A percentile compares a stretch with the other conserved stretches of the same genome.
These are phyloP conservation scores for Epizoanthus scotinus DNA, from an alignment of 92 coral and sea anemone genomes.

Conservation along the genomic window DNA sequence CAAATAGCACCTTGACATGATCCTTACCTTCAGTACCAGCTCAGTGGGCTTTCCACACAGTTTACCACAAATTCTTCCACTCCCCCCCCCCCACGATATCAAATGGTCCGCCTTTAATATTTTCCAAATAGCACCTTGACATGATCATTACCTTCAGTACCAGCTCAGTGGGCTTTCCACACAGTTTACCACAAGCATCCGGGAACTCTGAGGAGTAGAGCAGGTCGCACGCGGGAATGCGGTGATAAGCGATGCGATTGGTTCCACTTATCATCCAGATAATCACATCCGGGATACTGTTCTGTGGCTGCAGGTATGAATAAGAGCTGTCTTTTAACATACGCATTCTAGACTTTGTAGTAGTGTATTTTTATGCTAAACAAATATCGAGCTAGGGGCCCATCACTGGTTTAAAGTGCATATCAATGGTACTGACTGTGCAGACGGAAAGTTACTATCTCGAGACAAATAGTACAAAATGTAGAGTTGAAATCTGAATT, in stretches of 20 bases:
- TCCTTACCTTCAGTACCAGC: conserved; percentile 70
- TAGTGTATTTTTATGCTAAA: too few species aligned
- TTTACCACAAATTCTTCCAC: conserved; percentile 73
- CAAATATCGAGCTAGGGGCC: too few species aligned
- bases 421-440: too few species aligned
- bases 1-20: not conserved
- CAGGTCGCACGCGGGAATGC: conserved; percentile 81
- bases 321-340: too few species aligned
- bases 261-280: conserved; percentile 92
- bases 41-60: conserved; percentile 78
- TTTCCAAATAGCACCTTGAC: not conserved
- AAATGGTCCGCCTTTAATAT: too few species aligned
- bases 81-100: too few species aligned
- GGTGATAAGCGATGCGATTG: conserved; percentile 85
- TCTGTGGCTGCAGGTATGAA: conserved; percentile 71
- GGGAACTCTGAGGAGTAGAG: conserved; percentile 61
- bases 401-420: too few species aligned
- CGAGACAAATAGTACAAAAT: too few species aligned
- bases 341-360: too few species aligned
- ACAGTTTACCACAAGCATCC: conserved; percentile 74
- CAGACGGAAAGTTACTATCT: too few species aligned
- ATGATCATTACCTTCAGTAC: conserved; percentile 62
- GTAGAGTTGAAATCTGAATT: too few species aligned
- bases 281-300: conserved; percentile 85
- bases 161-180: conserved; percentile 76